phyloP scores from a whole-genome alignment of 2,888 invertebrate genomes.

The Thereva nobilitata region DNA sequence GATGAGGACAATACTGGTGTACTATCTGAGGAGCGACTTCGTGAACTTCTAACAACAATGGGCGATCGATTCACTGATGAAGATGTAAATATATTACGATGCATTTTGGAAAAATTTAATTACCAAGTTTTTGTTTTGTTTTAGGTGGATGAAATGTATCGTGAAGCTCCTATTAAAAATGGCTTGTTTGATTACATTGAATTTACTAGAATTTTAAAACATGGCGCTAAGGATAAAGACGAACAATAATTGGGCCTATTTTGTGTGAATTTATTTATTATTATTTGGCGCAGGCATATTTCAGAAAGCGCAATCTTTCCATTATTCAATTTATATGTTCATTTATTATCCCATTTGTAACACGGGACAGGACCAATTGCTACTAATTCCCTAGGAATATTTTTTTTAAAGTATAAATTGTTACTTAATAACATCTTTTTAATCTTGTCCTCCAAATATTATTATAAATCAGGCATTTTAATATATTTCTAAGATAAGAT shows the following conservation, averaged over 20 bases:
- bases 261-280: too few species aligned
- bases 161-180: conserved; percentile 94
- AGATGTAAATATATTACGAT: conserved; percentile 62
- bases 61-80: conserved; percentile 96
- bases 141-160: conserved; percentile 94
- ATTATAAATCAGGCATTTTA: too few species aligned
- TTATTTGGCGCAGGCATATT: too few species aligned
- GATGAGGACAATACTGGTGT: conserved; percentile 95
- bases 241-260: conserved; percentile 68
- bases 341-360: too few species aligned
- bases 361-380: too few species aligned
- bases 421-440: too few species aligned
- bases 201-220: conserved; percentile 97
- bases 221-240: conserved; percentile 98
- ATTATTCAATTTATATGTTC: too few species aligned
- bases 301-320: too few species aligned
- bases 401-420: too few species aligned
- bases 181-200: conserved; percentile 96
- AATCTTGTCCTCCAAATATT: too few species aligned
- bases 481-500: too few species aligned
- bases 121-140: conserved; percentile 19
- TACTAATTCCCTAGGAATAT: too few species aligned
- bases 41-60: conserved; percentile 96
- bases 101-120: neutral
- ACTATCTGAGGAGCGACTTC: conserved; percentile 90